These are phyloP conservation scores for Coreoperca whiteheadi DNA, from an alignment of 2,113 vertebrate species.

Conservation along the genomic window DNA sequence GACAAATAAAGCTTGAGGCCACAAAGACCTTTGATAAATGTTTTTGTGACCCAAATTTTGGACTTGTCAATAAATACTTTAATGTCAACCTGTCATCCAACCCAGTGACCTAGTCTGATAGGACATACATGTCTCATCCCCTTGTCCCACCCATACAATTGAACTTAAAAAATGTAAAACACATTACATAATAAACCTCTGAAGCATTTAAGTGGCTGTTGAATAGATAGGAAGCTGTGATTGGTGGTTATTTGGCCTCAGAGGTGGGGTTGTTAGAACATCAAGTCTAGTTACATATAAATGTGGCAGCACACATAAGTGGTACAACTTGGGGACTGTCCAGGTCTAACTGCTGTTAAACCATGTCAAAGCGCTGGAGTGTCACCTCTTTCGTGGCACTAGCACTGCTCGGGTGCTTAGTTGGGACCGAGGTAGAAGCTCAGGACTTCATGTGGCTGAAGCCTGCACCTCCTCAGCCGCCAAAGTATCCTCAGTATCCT, in stretches of 20 bases:
- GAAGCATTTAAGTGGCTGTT: constrained; percentile 3
- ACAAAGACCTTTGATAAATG: constrained; percentile 54
- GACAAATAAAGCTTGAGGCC: constrained; percentile 53
- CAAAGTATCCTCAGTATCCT: neutral
- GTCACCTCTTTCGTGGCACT: constrained; percentile 46
- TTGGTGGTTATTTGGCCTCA: constrained; percentile 30
- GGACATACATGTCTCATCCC: neutral
- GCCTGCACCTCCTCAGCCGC: neutral
- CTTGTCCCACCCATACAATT: constrained; percentile 2
- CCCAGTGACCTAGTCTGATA: constrained; percentile 14
- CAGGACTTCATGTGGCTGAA: neutral
- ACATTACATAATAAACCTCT: constrained; percentile 1
- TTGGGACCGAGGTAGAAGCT: constrained; percentile 32
- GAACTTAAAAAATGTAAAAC: neutral
- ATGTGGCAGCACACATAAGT: constrained; percentile 24
- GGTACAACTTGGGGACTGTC: constrained; percentile 26
- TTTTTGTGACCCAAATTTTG: constrained; percentile 58
- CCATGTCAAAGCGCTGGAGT: constrained; percentile 55
- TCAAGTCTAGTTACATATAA: constrained; percentile 42
- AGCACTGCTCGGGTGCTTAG: constrained; percentile 50
- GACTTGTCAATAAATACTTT: constrained; percentile 56
- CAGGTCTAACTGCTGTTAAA: constrained; percentile 46
- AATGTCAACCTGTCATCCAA: constrained; percentile 41
- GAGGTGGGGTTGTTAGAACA: constrained; percentile 50
- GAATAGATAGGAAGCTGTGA: constrained; percentile 7